Evolutionary conservation across 2,113 vertebrate species (phyloP).

Genomic region (Alectura lathami): DNA sequence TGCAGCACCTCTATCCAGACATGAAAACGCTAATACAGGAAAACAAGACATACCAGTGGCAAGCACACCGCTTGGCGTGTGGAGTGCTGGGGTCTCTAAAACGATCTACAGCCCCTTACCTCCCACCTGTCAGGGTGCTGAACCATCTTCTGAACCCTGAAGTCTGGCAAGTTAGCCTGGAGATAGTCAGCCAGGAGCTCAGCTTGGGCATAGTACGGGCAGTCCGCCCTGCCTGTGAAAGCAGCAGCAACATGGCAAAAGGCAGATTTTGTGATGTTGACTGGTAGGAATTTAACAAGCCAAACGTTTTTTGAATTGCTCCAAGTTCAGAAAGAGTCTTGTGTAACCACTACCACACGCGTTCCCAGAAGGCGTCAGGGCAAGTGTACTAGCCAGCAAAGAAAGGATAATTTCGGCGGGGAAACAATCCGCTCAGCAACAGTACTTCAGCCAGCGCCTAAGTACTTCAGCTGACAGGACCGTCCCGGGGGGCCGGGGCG

Average conservation of each 20-base stretch:
- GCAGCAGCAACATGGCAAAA: background rate
- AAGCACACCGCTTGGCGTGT: background rate
- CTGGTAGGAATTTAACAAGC: background rate
- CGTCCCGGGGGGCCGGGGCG: rapidly evolving
- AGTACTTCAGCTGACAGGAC: background rate
- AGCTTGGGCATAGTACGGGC: constrained; percentile 88
- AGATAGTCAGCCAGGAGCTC: constrained; percentile 89
- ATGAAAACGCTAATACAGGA: background rate
- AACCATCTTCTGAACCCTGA: constrained; percentile 85
- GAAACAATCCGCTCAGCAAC: background rate
- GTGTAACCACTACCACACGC: rapidly evolving
- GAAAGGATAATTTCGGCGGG: background rate
- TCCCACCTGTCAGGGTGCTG: constrained; percentile 85
- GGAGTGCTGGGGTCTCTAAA: background rate
- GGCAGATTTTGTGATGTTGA: background rate
- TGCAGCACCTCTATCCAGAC: background rate
- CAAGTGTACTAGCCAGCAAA: background rate
- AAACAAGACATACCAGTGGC: background rate
- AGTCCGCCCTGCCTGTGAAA: constrained; percentile 84
- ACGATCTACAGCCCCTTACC: constrained; percentile 73
- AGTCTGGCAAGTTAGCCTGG: constrained; percentile 83
- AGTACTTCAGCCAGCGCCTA: background rate
- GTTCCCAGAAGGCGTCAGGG: background rate
- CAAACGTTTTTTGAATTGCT: background rate
- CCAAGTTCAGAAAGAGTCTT: background rate